Conservation (phyloP, 2,888 invertebrate genomes). For the Coremacera marginata region DNA sequence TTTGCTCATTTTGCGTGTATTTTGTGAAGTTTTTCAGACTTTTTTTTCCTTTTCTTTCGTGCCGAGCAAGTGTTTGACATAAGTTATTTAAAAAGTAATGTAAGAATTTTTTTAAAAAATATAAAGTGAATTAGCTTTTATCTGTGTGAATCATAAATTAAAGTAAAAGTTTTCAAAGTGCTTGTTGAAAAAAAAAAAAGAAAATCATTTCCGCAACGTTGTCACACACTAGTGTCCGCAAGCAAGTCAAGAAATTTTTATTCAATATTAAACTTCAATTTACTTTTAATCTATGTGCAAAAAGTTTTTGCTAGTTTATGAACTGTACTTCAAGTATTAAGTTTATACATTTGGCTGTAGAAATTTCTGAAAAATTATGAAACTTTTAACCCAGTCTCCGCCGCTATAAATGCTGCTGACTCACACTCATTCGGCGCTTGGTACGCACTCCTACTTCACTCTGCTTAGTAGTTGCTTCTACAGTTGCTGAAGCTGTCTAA, state of each 20-base stretch:
- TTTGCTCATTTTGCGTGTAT: constrained; percentile 47
- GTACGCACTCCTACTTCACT: background rate
- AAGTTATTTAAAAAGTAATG: background rate
- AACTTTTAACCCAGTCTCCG: constrained; percentile 5
- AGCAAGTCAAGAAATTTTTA: constrained; percentile 19
- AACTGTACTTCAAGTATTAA: background rate
- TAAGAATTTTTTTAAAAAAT: constrained; percentile 2
- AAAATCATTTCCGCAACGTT: constrained; percentile 29
- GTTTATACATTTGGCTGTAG: background rate
- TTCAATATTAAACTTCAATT: background rate
- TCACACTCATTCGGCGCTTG: constrained; percentile 43
- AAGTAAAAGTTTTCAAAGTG: background rate
- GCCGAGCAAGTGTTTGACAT: constrained; percentile 57
- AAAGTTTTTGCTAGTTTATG: background rate
- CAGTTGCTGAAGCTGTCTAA: background rate
- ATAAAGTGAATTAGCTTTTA: background rate
- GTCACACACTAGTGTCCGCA: constrained; percentile 12
- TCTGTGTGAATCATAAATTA: background rate
- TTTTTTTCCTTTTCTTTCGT: constrained; percentile 41
- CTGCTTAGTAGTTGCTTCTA: background rate
- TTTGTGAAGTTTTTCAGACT: constrained; percentile 36
- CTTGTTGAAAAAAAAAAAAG: background rate
- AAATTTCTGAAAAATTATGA: background rate
- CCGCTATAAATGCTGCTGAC: constrained; percentile 44
- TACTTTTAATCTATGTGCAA: background rate